These are phyloP conservation scores for Gnatocerus cornutus DNA, from an alignment of 2,888 invertebrate genomes.

Conservation along the genomic window DNA sequence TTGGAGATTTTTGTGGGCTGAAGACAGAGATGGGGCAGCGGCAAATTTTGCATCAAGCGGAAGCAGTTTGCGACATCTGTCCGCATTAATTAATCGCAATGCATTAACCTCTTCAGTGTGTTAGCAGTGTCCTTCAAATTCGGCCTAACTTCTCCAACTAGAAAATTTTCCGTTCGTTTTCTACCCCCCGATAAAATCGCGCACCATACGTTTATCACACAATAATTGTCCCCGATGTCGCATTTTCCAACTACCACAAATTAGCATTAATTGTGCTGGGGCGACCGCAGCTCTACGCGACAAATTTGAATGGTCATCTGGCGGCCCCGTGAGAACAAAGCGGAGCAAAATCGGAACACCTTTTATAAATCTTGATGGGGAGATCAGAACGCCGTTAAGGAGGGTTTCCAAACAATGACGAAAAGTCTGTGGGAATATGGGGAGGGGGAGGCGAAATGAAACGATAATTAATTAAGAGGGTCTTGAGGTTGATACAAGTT, in stretches of 20 bases:
- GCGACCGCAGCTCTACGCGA: conserved; percentile 43
- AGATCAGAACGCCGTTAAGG: conserved; percentile 43
- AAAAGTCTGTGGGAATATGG: conserved; percentile 44
- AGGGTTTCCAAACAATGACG: conserved; percentile 30
- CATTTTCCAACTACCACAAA: conserved; percentile 42
- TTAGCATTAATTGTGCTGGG: conserved; percentile 46
- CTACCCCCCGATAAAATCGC: neutral
- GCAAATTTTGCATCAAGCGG: neutral
- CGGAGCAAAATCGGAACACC: conserved; percentile 34
- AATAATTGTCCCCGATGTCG: conserved; percentile 21
- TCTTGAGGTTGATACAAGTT: conserved; percentile 30
- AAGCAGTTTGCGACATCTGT: conserved; percentile 19
- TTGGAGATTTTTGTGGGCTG: too few species aligned
- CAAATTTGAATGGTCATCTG: conserved; percentile 50
- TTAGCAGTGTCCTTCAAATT: neutral
- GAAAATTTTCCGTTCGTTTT: too few species aligned
- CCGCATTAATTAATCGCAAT: conserved; percentile 23
- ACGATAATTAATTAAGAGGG: conserved; percentile 41
- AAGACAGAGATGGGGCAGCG: too few species aligned
- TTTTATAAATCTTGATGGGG: conserved; percentile 44
- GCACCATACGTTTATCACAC: conserved; percentile 30
- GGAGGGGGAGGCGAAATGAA: conserved; percentile 29
- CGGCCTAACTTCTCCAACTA: too few species aligned
- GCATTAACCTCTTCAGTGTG: conserved; percentile 17
- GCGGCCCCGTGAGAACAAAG: conserved; percentile 47